These are phyloP conservation scores for Drosophila falleni DNA, from an alignment of 2,888 invertebrate species.

Conservation along the genomic window DNA sequence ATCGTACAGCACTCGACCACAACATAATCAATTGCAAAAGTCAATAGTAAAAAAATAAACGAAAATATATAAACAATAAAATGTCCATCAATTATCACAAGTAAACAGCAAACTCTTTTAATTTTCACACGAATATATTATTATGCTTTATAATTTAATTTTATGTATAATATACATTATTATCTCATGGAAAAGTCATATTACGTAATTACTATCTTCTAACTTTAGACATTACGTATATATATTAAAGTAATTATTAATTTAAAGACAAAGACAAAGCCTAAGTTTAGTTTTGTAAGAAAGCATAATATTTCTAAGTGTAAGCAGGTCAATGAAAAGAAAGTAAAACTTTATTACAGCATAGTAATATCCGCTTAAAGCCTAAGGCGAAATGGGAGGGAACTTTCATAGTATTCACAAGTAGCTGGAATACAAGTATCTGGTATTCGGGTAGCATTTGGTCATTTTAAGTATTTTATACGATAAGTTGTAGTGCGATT, in stretches of 20 bases:
- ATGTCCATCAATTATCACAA: conserved; percentile 43
- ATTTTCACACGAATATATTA: conserved; percentile 11
- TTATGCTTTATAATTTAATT: conserved; percentile 11
- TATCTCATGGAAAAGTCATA: conserved; percentile 20
- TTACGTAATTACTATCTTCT: conserved; percentile 1
- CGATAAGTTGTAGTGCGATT: conserved; percentile 52
- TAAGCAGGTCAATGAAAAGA: conserved; percentile 55
- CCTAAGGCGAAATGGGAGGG: conserved; percentile 34
- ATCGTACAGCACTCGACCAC: conserved; percentile 25
- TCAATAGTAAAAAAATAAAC: conserved; percentile 35
- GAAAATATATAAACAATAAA: conserved; percentile 27
- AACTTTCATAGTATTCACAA: conserved; percentile 9
- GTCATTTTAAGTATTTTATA: conserved; percentile 54
- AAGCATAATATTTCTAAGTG: conserved; percentile 30
- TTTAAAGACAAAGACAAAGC: conserved; percentile 15
- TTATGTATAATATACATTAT: conserved; percentile 3
- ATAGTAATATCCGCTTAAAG: conserved; percentile 5
- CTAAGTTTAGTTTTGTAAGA: conserved; percentile 63
- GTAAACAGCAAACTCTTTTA: conserved; percentile 15
- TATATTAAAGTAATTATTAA: conserved; percentile 29
- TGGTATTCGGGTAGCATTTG: conserved; percentile 19
- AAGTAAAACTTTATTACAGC: conserved; percentile 70
- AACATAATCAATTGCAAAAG: conserved; percentile 42
- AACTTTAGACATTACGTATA: conserved; percentile 27
- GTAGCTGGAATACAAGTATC: conserved; percentile 8